Percentiles rank a stretch among this genome's conserved stretches.
Evolutionary conservation across 2,888 invertebrate species (phyloP).

Genomic region (Archips xylosteana): DNA sequence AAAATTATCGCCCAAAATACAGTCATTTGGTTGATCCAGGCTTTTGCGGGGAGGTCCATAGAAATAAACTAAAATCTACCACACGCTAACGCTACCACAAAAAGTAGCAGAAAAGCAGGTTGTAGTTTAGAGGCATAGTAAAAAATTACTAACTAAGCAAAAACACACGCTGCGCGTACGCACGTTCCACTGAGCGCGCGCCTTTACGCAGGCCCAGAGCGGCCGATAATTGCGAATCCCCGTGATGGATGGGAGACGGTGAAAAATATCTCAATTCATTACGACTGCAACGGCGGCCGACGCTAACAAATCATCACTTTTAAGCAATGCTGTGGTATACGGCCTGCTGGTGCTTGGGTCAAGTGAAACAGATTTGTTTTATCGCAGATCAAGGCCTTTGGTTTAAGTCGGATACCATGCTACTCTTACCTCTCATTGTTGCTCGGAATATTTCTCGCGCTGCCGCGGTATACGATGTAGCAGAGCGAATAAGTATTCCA

Average conservation of each 20-base stretch:
- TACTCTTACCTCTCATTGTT: too few relatives aligned
- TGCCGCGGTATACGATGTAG: too few relatives aligned
- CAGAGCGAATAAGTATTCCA: too few relatives aligned
- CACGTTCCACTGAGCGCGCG: not conserved
- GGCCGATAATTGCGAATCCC: conserved; percentile 38
- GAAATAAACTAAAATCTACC: too few relatives aligned
- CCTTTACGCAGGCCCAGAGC: conserved; percentile 16
- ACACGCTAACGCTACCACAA: too few relatives aligned
- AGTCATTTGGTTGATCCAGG: too few relatives aligned
- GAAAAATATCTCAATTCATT: conserved; percentile 44
- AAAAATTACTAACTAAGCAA: not conserved
- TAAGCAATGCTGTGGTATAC: conserved; percentile 1
- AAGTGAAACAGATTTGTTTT: conserved; percentile 3
- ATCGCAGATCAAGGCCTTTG: not conserved
- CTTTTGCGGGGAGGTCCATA: too few relatives aligned
- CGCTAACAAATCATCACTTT: conserved; percentile 33
- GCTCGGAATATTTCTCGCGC: too few relatives aligned
- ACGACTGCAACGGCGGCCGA: conserved; percentile 2
- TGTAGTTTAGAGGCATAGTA: too few relatives aligned
- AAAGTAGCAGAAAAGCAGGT: too few relatives aligned
- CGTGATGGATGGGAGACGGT: conserved; percentile 38
- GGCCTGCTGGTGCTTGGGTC: not conserved
- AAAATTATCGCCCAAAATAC: too few relatives aligned
- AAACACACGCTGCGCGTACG: not conserved
- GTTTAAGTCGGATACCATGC: not conserved